These are phyloP conservation scores for Diarsia rubi DNA, from an alignment of 2,888 invertebrate genomes.

Conservation along the genomic window DNA sequence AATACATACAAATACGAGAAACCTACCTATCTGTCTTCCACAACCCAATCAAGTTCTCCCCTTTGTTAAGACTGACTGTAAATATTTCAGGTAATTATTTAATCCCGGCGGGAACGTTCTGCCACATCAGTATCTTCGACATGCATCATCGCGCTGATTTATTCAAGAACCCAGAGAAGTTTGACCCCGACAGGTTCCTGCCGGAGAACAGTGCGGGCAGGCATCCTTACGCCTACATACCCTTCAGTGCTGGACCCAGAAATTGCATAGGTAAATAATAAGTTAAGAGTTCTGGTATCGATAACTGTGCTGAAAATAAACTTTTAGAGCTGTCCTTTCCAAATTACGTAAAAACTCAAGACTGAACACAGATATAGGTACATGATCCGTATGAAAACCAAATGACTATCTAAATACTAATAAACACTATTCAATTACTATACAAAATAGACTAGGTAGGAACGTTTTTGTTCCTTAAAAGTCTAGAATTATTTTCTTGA, in stretches of 20 bases:
- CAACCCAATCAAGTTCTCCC: not conserved
- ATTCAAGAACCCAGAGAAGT: conserved; percentile 92
- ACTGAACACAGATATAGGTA: no score
- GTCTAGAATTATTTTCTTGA: no score
- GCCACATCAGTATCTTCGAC: conserved; percentile 91
- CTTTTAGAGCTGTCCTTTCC: no score
- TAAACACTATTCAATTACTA: no score
- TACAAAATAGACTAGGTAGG: no score
- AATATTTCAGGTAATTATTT: conserved; percentile 81
- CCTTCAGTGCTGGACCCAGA: conserved; percentile 93
- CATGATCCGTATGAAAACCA: no score
- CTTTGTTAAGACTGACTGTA: not conserved
- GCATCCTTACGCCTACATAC: conserved; percentile 93
- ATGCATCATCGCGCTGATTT: conserved; percentile 92
- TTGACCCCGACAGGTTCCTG: conserved; percentile 93
- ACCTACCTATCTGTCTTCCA: not conserved
- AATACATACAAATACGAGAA: no score
- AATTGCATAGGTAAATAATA: conserved; percentile 90
- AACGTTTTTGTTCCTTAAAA: no score
- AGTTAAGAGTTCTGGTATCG: not conserved
- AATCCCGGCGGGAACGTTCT: conserved; percentile 88
- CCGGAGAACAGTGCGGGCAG: conserved; percentile 88
- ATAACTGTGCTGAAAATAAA: conserved; percentile 6
- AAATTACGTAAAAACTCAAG: no score
- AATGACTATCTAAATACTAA: no score